Evolutionary conservation across 2,797 vertebrate species (phyloP).

Genomic region (Coregonus ussuriensis): DNA sequence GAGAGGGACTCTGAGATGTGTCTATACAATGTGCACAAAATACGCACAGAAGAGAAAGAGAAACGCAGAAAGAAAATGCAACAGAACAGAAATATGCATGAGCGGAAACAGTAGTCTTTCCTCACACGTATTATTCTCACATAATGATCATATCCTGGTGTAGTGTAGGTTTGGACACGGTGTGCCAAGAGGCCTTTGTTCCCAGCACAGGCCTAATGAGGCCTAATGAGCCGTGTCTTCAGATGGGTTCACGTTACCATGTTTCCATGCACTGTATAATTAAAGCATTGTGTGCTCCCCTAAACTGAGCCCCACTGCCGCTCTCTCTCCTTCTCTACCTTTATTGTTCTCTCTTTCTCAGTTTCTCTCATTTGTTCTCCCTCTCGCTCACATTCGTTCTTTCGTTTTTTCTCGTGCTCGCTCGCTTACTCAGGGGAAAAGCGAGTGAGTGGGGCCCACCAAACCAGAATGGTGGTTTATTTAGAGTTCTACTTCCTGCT

Average conservation of each 20-base stretch:
- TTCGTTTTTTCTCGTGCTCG: slow-evolving; percentile 8
- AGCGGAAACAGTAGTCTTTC: no score
- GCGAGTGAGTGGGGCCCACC: background rate
- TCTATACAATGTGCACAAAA: no score
- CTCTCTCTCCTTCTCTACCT: slow-evolving; percentile 10
- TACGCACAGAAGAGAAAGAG: no score
- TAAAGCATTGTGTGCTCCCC: slow-evolving; percentile 62
- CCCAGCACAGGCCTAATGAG: slow-evolving; percentile 34
- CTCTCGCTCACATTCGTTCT: background rate
- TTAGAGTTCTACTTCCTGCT: slow-evolving; percentile 5
- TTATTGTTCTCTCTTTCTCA: slow-evolving; percentile 36
- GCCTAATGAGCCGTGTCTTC: slow-evolving; percentile 63
- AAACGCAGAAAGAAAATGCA: no score
- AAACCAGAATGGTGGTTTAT: background rate
- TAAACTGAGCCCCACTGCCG: slow-evolving; percentile 35
- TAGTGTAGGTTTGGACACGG: no score
- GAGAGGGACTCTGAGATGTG: no score
- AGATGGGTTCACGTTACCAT: slow-evolving; percentile 62
- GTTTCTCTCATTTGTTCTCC: slow-evolving; percentile 25
- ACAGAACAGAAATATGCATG: no score
- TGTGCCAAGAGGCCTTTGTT: slow-evolving; percentile 12
- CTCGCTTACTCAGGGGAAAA: slow-evolving; percentile 15
- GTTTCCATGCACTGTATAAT: slow-evolving; percentile 60
- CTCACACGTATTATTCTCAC: no score
- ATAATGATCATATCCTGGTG: no score